Conservation (phyloP, 2,797 vertebrate species). For the Atherinosoma microstoma region DNA sequence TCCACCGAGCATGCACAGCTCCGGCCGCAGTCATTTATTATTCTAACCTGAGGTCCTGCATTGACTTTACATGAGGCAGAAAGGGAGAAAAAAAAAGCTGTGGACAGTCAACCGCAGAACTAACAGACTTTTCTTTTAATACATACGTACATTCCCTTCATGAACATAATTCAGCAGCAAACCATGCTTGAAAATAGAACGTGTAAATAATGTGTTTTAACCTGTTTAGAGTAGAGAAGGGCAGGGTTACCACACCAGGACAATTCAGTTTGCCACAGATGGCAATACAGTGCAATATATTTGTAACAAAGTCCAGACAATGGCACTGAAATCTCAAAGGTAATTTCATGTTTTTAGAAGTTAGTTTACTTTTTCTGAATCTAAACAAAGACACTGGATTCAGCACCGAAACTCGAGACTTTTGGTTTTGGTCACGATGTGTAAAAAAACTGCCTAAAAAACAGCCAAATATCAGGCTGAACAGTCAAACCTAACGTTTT, state of each 20-base stretch:
- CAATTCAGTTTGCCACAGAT: constrained; percentile 66
- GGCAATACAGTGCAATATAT: constrained; percentile 39
- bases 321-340: constrained; percentile 20
- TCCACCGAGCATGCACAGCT: constrained; percentile 48
- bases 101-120: constrained; percentile 45
- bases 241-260: constrained; percentile 66
- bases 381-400: neutral
- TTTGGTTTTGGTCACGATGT: neutral
- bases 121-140: constrained; percentile 62
- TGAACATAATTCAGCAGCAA: constrained; percentile 59
- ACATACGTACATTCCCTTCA: constrained; percentile 50
- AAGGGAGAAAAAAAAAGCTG: constrained; percentile 19
- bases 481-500: neutral
- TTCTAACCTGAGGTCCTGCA: constrained; percentile 60
- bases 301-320: constrained; percentile 34
- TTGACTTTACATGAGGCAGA: constrained; percentile 57
- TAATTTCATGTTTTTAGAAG: constrained; percentile 26
- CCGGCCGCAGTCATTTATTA: constrained; percentile 68
- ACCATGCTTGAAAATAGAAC: constrained; percentile 64
- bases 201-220: constrained; percentile 68
- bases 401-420: neutral
- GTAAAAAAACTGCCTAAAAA: neutral
- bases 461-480: neutral
- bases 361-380: constrained; percentile 23
- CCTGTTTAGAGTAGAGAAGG: constrained; percentile 72